Base-by-base conservation (phyloP, 2,797 vertebrate genomes). In the Schizopygopsis malacanthus region DNA sequence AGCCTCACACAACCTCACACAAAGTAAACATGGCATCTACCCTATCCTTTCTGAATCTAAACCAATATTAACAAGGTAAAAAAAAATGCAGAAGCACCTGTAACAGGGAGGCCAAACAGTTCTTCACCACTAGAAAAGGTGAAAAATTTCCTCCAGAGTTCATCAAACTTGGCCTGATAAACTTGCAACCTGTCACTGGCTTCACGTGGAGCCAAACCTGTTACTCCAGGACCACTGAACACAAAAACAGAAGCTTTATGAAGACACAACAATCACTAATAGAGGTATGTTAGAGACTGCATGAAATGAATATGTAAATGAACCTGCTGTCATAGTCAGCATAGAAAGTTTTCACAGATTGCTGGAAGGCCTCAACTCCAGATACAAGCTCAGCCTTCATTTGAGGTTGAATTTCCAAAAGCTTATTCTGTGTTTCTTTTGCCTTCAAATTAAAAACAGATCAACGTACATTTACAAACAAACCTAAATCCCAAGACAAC, bases 141-240 rank as follows among this genome's bases (percentile, higher is more conserved):
- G 69, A 91, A 88, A 86, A 93, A 95, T 67, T 95, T 96, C 87
- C 94, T 94, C 96, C 96, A 97, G 4, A 97, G 92, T 85, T 96
- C 95, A 88, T 97, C 95, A 88, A 97, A 96, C 89, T 93, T 95
- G 0, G 94, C 92, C 93, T 97, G 96, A 87, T 95, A 97, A 63
- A 93, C 91, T 89, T 97, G 96, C 87, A 97, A 90, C 65, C 96
- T 94, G 81, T 95, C 94, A 37, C 92, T 96, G 86, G 96, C 96
- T 91, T 97, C 96, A 79, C 72, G 90, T 0, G 96, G 96, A 86
- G 91, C 70, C 87, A 96, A 77, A 10, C 94, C 95, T 39, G 94
- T 93, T 59, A 89, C 89, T 0, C 92, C 93, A 1, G 95, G 96
- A 18, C 96, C 96, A 22, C 96, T 97, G 83, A 71, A 83, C 4